Evolutionary conservation across 2,797 vertebrate species (phyloP).

Genomic region (Euphonia xanthogaster): DNA sequence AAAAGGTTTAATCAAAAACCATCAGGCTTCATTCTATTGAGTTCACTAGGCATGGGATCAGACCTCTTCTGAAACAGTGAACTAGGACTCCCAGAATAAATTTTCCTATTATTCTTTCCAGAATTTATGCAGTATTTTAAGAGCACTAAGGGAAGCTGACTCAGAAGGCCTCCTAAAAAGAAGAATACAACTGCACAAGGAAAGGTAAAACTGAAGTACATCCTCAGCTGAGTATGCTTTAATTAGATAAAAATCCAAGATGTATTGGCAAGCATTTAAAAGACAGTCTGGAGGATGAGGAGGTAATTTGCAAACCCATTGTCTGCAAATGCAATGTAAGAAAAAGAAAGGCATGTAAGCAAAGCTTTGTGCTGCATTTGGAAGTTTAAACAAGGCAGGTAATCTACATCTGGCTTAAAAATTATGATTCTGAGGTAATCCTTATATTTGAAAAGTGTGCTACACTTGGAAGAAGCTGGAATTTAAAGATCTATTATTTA

Average conservation of each 20-base stretch:
- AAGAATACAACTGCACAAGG: neutral
- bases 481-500: neutral
- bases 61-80: neutral
- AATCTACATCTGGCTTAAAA: conserved; percentile 1
- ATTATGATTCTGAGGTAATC: neutral
- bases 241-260: conserved; percentile 13
- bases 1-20: neutral
- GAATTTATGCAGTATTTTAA: neutral
- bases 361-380: neutral
- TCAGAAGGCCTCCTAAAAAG: neutral
- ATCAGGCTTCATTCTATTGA: neutral
- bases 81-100: neutral
- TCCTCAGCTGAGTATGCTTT: neutral
- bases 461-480: neutral
- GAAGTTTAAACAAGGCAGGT: neutral
- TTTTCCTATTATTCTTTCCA: neutral
- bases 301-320: neutral
- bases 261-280: neutral
- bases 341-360: neutral
- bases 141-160: neutral
- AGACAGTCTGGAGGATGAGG: neutral
- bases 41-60: neutral
- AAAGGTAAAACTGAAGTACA: neutral
- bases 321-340: neutral
- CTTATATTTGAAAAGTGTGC: neutral